Conservation (phyloP, 2,113 vertebrate species). For the Helogale parvula region DNA sequence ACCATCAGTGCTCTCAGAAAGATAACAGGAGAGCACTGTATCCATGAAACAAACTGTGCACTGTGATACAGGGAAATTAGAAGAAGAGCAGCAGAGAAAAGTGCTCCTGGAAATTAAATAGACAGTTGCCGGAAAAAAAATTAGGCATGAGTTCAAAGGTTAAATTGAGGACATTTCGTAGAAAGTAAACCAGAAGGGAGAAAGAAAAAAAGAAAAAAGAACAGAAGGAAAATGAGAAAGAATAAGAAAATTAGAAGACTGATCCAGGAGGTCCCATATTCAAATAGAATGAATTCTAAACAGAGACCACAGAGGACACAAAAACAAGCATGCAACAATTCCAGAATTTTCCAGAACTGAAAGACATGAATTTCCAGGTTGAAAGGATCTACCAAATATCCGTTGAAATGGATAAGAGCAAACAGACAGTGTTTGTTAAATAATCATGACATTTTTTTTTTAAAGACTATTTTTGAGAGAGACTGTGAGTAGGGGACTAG, state of each 20-base stretch:
- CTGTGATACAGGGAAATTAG: neutral
- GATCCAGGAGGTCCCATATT: neutral
- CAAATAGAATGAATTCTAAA: neutral
- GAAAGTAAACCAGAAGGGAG: neutral
- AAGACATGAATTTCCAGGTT: neutral
- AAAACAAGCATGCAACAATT: neutral
- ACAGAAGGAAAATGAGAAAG: neutral
- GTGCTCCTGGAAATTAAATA: conserved; percentile 8
- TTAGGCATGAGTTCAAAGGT: neutral
- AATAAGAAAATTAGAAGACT: neutral
- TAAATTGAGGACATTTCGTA: neutral
- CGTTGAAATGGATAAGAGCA: neutral
- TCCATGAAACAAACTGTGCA: neutral
- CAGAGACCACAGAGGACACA: neutral
- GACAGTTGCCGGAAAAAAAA: neutral
- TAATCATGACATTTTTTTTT: neutral
- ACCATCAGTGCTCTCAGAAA: neutral
- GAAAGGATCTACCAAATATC: neutral
- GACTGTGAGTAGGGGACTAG: too few species aligned
- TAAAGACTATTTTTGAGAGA: neutral
- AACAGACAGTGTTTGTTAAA: neutral
- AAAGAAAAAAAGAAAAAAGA: too few species aligned
- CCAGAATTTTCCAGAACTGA: neutral
- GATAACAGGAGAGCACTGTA: neutral
- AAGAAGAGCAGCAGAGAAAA: neutral